Conservation (phyloP, 2,797 vertebrate genomes). For the Strix occidentalis region DNA sequence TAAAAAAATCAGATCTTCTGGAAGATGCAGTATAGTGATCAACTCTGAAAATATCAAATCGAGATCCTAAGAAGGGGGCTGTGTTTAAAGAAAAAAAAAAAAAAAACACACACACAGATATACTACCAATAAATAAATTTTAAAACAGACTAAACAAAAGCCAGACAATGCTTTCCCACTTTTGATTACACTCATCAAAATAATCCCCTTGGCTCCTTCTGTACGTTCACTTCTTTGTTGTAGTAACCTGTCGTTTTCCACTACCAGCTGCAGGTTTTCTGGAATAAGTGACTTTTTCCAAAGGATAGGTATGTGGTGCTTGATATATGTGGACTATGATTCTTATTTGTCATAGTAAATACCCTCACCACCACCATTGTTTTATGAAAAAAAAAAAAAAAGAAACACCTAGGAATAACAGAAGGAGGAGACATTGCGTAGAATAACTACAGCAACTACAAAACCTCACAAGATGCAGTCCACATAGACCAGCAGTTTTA, state of each 20-base stretch:
- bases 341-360: not conserved
- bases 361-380: not conserved
- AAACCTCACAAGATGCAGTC: not conserved
- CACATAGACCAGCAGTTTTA: not conserved
- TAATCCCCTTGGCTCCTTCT: not conserved
- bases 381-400: not conserved
- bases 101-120: too few relatives aligned
- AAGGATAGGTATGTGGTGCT: not conserved
- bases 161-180: not conserved
- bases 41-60: not conserved
- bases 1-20: not conserved
- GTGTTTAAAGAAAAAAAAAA: not conserved
- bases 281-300: not conserved
- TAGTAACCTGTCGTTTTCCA: not conserved
- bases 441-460: not conserved
- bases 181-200: not conserved
- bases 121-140: not conserved
- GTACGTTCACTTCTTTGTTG: not conserved
- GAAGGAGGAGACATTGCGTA: not conserved
- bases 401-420: not conserved
- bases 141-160: not conserved
- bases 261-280: not conserved
- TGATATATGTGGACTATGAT: not conserved
- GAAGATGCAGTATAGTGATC: not conserved
- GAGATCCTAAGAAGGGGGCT: rapidly evolving